Percentiles rank a stretch among this genome's conserved stretches.
These are phyloP conservation scores for Orchesellides sinensis DNA, from an alignment of 2,888 invertebrate genomes.

Conservation along the genomic window DNA sequence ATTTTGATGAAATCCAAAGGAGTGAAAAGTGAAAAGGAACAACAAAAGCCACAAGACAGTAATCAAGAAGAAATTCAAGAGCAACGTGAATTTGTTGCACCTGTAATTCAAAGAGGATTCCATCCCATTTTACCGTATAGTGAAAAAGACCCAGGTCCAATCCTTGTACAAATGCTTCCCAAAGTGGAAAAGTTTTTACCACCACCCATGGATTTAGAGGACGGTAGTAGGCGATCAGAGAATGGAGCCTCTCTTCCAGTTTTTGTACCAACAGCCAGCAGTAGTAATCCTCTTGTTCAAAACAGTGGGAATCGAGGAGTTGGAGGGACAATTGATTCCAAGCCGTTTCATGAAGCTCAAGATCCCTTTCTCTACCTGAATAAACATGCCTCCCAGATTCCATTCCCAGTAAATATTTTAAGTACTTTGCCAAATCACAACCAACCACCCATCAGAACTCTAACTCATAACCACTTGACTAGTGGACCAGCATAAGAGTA, in stretches of 20 bases:
- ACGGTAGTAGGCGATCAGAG: not conserved
- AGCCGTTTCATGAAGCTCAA: not conserved
- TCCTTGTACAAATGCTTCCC: constrained; percentile 59
- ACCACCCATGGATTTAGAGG: not conserved
- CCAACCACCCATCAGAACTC: not conserved
- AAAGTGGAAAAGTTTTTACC: constrained; percentile 55
- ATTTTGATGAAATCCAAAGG: constrained; percentile 15
- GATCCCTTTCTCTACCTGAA: constrained; percentile 9
- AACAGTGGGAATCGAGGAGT: too few relatives aligned
- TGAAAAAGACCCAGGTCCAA: constrained; percentile 71
- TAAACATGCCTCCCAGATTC: not conserved
- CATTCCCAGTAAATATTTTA: not conserved
- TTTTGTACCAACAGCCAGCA: not conserved
- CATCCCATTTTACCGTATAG: constrained; percentile 71
- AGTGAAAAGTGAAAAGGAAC: constrained; percentile 10
- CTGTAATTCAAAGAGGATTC: constrained; percentile 70
- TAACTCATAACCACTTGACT: constrained; percentile 27
- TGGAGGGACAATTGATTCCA: not conserved
- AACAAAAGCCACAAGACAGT: not conserved
- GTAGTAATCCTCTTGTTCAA: not conserved
- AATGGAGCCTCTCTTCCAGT: not conserved
- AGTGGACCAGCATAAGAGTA: not conserved
- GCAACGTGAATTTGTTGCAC: constrained; percentile 66
- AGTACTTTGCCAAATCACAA: constrained; percentile 15
- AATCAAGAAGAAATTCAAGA: constrained; percentile 13